Base-by-base conservation (phyloP, 1,140 invertebrate species). In the Planococcus citri region DNA sequence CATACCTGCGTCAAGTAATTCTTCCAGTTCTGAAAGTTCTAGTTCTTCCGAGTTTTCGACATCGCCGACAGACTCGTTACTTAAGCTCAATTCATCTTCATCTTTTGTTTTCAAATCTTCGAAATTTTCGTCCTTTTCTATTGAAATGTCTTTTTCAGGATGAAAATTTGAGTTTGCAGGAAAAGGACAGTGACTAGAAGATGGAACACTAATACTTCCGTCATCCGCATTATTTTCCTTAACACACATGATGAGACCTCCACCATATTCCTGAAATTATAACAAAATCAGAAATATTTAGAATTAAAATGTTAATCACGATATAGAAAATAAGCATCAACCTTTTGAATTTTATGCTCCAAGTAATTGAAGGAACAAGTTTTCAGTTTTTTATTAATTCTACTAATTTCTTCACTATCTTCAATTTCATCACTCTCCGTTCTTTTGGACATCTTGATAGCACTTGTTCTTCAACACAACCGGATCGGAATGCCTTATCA, bases 321-420 rank as follows among this genome's bases (percentile, higher is more conserved):
- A 60, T 9, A 20, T 22, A 9, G 20, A 25, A 27, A 24, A 64
- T 24, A 64, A 64, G 3, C 17, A 51, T 17, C 4, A n/a, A 64
- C 60, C 10, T 27, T 64, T 64, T 25, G 9, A 17, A 27, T 64
- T 64, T 64, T 27, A 27, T 64, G 60, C 9, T 64, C 25, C 60
- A 64, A 64, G 25, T 24, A 64, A 21, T 27, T 64, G 22, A 25
- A 64, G 10, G 60, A 64, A 17, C 21, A 64, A 22, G 60, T 64
- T 27, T 64, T 64, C 9, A 64, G 24, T 27, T 64, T 64, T 25
- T 64, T 64, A 27, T 27, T 64, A 25, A 64, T 64, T 10, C 60
- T 10, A 25, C 25, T 24, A 14, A 64, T 64, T 64, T 64, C 60
- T 64, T 64, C 60, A 17, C 41, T 51, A n/a, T 51, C 41, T 20